Evolutionary conservation across 2,797 vertebrate species (phyloP), one percentile per base, ranked within the genome.

Genomic region (Anableps anableps): DNA sequence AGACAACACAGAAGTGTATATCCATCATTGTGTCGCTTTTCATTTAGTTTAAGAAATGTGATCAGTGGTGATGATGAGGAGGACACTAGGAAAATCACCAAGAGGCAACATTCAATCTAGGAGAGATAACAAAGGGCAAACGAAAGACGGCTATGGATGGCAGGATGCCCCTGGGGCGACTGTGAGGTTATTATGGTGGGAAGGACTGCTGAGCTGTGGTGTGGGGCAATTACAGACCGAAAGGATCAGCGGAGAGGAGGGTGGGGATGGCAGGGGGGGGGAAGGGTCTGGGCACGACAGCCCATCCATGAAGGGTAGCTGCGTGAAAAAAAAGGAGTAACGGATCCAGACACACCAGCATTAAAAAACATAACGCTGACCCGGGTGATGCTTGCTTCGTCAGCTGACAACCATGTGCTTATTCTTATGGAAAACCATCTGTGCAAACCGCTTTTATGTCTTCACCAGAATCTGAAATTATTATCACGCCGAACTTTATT

Each of bases 171-270:
- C 93, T 83, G 85, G 89, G 92, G 91, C 80, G 74, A 84, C 87
- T 91, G 68, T 79, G 82, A 85, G 91, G 88, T 93, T 93, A 94
- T 93, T 94, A 94, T 93, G 91, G 90, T 90, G 90, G 92, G 91
- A 89, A 90, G 91, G 86, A 89, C 90, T 91, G 88, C 87, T 62
- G 93, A 93, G 90, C 88, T 84, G 89, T 60, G 51, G 88, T 89
- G 87, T 82, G 86, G 89, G 93, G 91, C 93, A 94, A 95, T 95
- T 94, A 93, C 85, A 92, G 91, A 85, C 83, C 71, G 34, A 47
- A 85, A 90, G 86, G 90, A 92, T 82, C 45, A 91, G 88, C 83
- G 83, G 88, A 91, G 91, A 90, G 89, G 87, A 89, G 93, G 91
- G 90, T 85, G 68, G 71, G 88, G 79, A 6, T 13, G 64, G 36